These are phyloP conservation scores for Hucho hucho DNA, from an alignment of 2,113 vertebrate genomes.

Conservation along the genomic window DNA sequence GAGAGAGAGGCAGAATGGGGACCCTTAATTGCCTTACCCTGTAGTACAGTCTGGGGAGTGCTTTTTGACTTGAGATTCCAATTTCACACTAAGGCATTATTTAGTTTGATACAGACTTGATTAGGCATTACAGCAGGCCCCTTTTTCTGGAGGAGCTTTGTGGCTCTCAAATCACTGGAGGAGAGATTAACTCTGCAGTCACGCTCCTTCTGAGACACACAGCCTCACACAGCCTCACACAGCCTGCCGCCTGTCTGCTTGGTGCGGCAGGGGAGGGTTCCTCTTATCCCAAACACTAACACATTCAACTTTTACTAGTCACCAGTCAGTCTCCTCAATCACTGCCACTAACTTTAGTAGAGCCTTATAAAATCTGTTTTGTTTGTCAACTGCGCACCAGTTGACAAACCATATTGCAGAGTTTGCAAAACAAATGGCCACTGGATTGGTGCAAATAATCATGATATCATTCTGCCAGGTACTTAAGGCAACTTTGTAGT, in stretches of 20 bases:
- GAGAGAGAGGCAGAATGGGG: conserved; percentile 4
- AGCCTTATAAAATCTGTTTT: no score
- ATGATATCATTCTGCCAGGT: no score
- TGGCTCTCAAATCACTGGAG: conserved; percentile 57
- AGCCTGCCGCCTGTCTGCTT: no score
- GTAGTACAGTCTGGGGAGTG: conserved; percentile 69
- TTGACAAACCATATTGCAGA: no score
- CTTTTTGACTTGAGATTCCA: conserved; percentile 71
- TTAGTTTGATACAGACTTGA: conserved; percentile 78
- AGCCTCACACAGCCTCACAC: neutral
- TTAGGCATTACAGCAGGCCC: conserved; percentile 65
- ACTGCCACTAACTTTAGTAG: no score
- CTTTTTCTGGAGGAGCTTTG: conserved; percentile 53
- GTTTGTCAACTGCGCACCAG: no score
- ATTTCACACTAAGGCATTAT: conserved; percentile 76
- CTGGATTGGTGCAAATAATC: no score
- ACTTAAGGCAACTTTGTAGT: no score
- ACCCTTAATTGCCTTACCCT: conserved; percentile 67
- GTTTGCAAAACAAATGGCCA: no score
- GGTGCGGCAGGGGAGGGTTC: no score
- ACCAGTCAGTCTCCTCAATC: neutral
- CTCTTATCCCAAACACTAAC: neutral
- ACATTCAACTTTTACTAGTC: conserved; percentile 17
- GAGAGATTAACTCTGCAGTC: conserved; percentile 74
- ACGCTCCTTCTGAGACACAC: conserved; percentile 60